A percentile compares a stretch with the other conserved stretches of the same genome.
These are phyloP conservation scores for Eira barbara DNA, from an alignment of 2,113 vertebrate genomes.

Conservation along the genomic window DNA sequence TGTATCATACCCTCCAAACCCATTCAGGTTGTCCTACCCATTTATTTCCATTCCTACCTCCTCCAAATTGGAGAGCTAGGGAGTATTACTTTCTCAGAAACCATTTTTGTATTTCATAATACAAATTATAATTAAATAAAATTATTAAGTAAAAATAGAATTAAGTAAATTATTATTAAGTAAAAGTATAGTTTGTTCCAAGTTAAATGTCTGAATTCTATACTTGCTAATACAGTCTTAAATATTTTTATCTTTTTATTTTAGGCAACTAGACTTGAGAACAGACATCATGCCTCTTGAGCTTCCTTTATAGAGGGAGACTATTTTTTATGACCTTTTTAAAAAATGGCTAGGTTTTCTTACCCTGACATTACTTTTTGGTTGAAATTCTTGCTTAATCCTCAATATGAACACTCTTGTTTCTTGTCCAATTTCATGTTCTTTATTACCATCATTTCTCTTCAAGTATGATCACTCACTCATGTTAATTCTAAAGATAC, in stretches of 20 bases:
- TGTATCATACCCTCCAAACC: not conserved
- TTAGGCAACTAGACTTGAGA: not conserved
- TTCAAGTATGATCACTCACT: not conserved
- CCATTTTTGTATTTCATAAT: not conserved
- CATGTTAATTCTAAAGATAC: not conserved
- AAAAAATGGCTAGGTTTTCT: constrained; percentile 1
- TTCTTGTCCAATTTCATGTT: not conserved
- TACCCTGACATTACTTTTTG: not conserved
- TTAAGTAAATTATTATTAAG: not conserved
- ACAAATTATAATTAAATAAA: constrained; percentile 16
- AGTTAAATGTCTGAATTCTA: constrained; percentile 7
- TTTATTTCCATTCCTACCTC: not conserved
- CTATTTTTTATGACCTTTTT: constrained; percentile 16
- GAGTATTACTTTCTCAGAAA: not conserved
- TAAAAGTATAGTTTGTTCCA: not conserved
- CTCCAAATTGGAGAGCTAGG: not conserved
- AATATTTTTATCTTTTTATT: constrained; percentile 35
- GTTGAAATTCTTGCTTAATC: constrained; percentile 26
- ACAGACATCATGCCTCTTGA: not conserved
- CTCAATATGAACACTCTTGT: not conserved
- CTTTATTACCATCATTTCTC: not conserved
- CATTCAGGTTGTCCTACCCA: not conserved
- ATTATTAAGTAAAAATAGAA: not conserved
- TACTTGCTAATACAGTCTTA: not conserved
- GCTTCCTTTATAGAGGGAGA: not conserved